phyloP scores from a whole-genome alignment of 2,888 invertebrate genomes.

The Drymonia ruficornis region DNA sequence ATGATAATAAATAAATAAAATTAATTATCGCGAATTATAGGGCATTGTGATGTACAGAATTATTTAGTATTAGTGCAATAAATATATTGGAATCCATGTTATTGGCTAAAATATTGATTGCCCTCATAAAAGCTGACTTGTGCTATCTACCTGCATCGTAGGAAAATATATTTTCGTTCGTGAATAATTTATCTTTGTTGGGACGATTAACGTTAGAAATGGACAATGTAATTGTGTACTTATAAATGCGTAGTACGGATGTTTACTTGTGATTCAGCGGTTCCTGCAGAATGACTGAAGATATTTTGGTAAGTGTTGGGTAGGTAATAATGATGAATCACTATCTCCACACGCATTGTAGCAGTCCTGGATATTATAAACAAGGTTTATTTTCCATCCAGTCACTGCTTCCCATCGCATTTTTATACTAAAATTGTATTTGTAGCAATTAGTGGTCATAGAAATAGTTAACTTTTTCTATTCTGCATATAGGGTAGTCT shows the following conservation, averaged over 20 bases:
- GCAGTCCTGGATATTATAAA: slow-evolving; percentile 21
- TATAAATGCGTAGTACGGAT: slow-evolving; percentile 64
- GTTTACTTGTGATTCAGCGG: slow-evolving; percentile 56
- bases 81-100: slow-evolving; percentile 54
- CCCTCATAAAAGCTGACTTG: slow-evolving; percentile 64
- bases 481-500: too few species aligned
- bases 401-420: background rate
- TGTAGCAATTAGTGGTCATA: background rate
- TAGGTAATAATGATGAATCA: slow-evolving; percentile 71
- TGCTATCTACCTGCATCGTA: slow-evolving; percentile 80
- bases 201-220: slow-evolving; percentile 62
- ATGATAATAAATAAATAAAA: slow-evolving; percentile 79
- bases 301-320: slow-evolving; percentile 72
- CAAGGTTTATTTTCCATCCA: slow-evolving; percentile 1
- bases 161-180: slow-evolving; percentile 72
- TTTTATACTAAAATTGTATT: background rate
- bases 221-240: slow-evolving; percentile 62
- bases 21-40: slow-evolving; percentile 69
- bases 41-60: slow-evolving; percentile 62
- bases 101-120: slow-evolving; percentile 56
- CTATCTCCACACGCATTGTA: slow-evolving; percentile 48
- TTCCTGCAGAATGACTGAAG: slow-evolving; percentile 53
- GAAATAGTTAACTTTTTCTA: too few species aligned
- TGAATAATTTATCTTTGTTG: slow-evolving; percentile 70
- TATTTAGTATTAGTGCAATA: slow-evolving; percentile 75